Evolutionary conservation across 2,888 invertebrate species (phyloP).

Genomic region (Cecidostiba fungosa): DNA sequence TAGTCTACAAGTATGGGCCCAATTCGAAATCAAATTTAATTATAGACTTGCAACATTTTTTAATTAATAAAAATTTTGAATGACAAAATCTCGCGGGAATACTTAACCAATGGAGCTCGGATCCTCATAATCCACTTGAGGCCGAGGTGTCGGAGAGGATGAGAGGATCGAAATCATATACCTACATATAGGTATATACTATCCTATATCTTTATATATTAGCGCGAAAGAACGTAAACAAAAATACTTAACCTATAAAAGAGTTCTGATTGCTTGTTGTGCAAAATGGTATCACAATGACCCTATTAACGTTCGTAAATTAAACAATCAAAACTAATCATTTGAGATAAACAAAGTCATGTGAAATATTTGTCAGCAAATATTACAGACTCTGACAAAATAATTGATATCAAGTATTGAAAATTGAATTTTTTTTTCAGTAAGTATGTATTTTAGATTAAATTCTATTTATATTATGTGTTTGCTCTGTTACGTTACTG

Average conservation of each 20-base stretch:
- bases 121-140: no score
- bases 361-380: not conserved
- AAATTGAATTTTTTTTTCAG: not conserved
- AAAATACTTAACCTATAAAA: constrained; percentile 26
- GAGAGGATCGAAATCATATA: no score
- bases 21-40: no score
- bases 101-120: no score
- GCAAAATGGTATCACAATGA: not conserved
- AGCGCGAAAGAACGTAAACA: not conserved
- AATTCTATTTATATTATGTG: not conserved
- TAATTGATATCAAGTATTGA: not conserved
- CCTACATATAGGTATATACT: no score
- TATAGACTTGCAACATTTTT: no score
- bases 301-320: not conserved
- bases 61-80: no score
- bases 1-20: no score
- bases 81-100: no score
- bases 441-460: not conserved
- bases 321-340: not conserved
- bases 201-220: no score
- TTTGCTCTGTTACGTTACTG: not conserved
- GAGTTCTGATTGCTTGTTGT: no score
- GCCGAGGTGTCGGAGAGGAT: no score
- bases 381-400: not conserved
- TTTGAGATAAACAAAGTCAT: not conserved